Conservation (phyloP, 2,888 invertebrate genomes). For the Rhogogaster chlorosoma region DNA sequence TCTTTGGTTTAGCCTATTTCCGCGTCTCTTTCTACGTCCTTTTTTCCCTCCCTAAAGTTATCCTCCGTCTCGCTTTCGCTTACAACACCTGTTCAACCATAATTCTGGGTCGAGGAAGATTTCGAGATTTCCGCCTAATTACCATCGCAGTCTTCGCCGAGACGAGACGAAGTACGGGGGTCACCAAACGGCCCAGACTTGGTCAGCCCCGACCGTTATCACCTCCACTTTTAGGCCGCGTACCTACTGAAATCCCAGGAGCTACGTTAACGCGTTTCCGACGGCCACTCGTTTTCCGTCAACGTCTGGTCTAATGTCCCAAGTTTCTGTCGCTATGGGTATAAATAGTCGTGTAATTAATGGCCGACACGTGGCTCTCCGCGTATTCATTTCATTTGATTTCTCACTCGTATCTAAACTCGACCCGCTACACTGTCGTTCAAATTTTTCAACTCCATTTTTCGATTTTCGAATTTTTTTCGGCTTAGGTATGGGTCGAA, state of each 20-base stretch:
- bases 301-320: slow-evolving; percentile 22
- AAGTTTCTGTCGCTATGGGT: slow-evolving; percentile 1
- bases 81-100: slow-evolving; percentile 36
- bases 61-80: background rate
- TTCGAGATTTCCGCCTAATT: slow-evolving; percentile 10
- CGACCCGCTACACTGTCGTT: background rate
- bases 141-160: background rate
- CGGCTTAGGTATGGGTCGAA: background rate
- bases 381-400: background rate
- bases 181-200: background rate
- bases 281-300: background rate
- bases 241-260: background rate
- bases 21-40: slow-evolving; percentile 36
- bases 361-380: slow-evolving; percentile 34
- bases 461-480: background rate
- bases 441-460: background rate
- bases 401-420: background rate
- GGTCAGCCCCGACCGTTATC: slow-evolving; percentile 39
- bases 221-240: slow-evolving; percentile 27
- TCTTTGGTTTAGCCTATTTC: slow-evolving; percentile 49
- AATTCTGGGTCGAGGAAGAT: slow-evolving; percentile 7
- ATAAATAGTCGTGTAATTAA: slow-evolving; percentile 47
- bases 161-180: background rate
- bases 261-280: background rate
- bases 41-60: slow-evolving; percentile 39